Evolutionary conservation across 2,888 invertebrate genomes (phyloP).

Genomic region (Drosophila phalerata): DNA sequence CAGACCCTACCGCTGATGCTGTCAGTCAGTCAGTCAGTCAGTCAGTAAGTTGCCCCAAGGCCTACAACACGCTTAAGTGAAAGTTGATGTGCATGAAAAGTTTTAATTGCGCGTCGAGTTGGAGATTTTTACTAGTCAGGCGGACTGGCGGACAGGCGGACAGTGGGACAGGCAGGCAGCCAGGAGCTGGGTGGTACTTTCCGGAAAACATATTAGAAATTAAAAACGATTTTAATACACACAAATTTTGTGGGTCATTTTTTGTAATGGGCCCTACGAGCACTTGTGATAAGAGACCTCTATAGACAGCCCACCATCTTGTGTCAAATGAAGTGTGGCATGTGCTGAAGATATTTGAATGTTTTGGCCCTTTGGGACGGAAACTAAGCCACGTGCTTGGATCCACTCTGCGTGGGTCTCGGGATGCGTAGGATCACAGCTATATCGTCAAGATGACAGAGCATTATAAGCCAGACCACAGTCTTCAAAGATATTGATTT

Average conservation of each 20-base stretch:
- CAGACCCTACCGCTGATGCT: constrained; percentile 61
- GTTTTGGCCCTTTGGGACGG: constrained; percentile 18
- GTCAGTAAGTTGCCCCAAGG: constrained; percentile 55
- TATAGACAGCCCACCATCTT: constrained; percentile 28
- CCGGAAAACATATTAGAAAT: constrained; percentile 39
- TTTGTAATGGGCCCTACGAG: constrained; percentile 60
- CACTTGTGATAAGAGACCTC: constrained; percentile 65
- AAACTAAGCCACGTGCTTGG: constrained; percentile 41
- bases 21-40: constrained; percentile 68
- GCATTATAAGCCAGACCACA: constrained; percentile 33
- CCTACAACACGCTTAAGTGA: constrained; percentile 69
- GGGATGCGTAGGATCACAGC: constrained; percentile 41
- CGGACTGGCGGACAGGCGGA: neutral
- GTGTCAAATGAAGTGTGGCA: constrained; percentile 71
- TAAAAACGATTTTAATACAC: constrained; percentile 46
- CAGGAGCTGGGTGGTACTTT: constrained; percentile 58
- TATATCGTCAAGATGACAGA: constrained; percentile 34
- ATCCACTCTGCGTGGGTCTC: constrained; percentile 31
- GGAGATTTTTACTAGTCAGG: constrained; percentile 13
- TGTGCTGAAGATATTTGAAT: constrained; percentile 57
- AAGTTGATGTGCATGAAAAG: constrained; percentile 80
- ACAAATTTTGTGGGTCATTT: constrained; percentile 68
- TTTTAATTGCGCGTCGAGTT: constrained; percentile 77
- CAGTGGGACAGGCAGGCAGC: no score
- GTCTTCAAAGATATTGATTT: constrained; percentile 13